Evolutionary conservation across 2,888 invertebrate genomes (phyloP).

Genomic region (Ecliptopera silaceata): DNA sequence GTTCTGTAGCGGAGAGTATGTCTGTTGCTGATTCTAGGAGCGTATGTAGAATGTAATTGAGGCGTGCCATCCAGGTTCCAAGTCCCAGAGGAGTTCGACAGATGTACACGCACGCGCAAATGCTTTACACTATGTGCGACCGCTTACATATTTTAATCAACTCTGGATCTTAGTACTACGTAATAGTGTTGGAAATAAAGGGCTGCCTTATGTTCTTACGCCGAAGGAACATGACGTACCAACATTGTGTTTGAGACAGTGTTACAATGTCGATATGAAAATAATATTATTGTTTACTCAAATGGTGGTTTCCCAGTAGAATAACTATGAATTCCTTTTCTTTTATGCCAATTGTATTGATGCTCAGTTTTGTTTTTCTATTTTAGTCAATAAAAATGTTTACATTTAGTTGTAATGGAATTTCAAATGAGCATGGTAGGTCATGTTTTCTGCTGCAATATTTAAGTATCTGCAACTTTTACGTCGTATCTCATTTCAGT

Average conservation of each 20-base stretch:
- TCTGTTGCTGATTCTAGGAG: constrained; percentile 61
- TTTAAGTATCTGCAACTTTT: constrained; percentile 23
- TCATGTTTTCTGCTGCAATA: constrained; percentile 25
- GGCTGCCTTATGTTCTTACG: neutral
- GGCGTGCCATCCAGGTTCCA: constrained; percentile 58
- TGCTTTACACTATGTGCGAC: constrained; percentile 33
- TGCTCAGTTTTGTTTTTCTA: constrained; percentile 23
- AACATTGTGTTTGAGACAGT: constrained; percentile 16
- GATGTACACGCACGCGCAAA: constrained; percentile 49
- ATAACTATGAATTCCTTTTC: constrained; percentile 19
- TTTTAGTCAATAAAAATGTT: constrained; percentile 15
- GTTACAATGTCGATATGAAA: constrained; percentile 30
- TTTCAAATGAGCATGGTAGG: constrained; percentile 12
- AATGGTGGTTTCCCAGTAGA: constrained; percentile 19
- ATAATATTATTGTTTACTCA: constrained; percentile 36
- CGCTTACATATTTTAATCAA: constrained; percentile 20
- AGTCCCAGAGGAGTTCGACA: constrained; percentile 55
- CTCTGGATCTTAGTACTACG: constrained; percentile 16
- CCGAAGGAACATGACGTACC: constrained; percentile 7
- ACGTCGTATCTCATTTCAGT: constrained; percentile 18
- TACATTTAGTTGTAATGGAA: constrained; percentile 9
- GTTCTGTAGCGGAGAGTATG: constrained; percentile 47
- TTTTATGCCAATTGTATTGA: constrained; percentile 20
- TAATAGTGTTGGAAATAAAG: constrained; percentile 21
- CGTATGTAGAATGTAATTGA: constrained; percentile 71